Conservation (phyloP, 37 sponge, comb jelly and placozoan species). For the Diacarnus erythraeanus region DNA sequence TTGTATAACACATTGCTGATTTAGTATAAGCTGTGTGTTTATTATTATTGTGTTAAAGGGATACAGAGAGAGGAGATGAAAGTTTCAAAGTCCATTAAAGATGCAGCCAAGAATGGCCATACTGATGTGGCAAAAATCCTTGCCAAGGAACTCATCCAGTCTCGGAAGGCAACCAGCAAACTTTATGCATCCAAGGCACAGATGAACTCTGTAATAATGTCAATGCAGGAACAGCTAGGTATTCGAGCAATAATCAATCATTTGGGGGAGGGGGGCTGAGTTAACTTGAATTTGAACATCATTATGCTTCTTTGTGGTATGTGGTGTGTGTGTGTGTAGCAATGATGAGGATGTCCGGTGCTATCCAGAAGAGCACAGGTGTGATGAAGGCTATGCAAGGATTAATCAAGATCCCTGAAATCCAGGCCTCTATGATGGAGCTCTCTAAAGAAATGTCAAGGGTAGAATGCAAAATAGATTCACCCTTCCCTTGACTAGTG, state of each 20-base stretch:
- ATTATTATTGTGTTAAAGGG: slow-evolving; percentile 20
- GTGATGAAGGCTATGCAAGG: slow-evolving; percentile 96
- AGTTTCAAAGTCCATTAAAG: slow-evolving; percentile 93
- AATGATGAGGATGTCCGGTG: slow-evolving; percentile 86
- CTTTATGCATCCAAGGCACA: slow-evolving; percentile 97
- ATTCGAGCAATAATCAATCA: background rate
- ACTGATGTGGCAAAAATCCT: slow-evolving; percentile 94
- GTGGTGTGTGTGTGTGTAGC: too few species aligned
- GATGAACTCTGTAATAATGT: slow-evolving; percentile 98
- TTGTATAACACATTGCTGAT: background rate
- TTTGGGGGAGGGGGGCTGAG: too few species aligned
- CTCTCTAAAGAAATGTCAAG: slow-evolving; percentile 95
- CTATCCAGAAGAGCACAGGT: slow-evolving; percentile 92
- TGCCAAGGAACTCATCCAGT: slow-evolving; percentile 95
- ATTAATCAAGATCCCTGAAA: slow-evolving; percentile 88
- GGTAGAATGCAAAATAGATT: slow-evolving; percentile 47
- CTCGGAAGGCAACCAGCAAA: slow-evolving; percentile 88
- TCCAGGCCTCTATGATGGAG: slow-evolving; percentile 87
- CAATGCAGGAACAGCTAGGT: slow-evolving; percentile 88
- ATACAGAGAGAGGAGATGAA: slow-evolving; percentile 88
- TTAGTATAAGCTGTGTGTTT: background rate
- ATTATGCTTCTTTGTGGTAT: too few species aligned
- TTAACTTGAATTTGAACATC: too few species aligned
- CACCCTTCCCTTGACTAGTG: too few species aligned
- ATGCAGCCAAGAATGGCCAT: slow-evolving; percentile 96